phyloP scores from a whole-genome alignment of 2,113 vertebrate species.

The Notechis scutatus region DNA sequence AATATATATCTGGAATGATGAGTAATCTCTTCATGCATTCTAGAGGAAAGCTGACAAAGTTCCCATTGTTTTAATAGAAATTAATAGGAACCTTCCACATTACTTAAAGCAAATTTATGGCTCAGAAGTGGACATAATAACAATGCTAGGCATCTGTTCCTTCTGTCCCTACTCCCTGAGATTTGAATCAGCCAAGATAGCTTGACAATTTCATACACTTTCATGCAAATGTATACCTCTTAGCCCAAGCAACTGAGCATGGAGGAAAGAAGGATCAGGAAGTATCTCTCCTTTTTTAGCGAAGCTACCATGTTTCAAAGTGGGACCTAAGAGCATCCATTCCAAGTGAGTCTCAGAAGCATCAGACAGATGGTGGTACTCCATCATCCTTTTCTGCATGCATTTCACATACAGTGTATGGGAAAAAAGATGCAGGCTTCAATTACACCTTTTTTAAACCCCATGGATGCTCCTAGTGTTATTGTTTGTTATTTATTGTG shows the following conservation, averaged over 20 bases:
- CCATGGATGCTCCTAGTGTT: background rate
- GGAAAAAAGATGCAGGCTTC: background rate
- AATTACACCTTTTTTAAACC: background rate
- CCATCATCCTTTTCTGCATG: background rate
- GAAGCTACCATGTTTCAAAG: background rate
- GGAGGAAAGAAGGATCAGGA: background rate
- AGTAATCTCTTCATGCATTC: background rate
- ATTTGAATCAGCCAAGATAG: background rate
- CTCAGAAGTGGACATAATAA: background rate
- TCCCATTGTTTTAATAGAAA: background rate
- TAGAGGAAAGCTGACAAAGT: background rate
- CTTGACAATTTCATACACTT: background rate
- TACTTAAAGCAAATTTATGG: background rate
- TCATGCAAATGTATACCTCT: background rate
- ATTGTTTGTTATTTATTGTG: background rate
- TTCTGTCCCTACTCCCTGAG: background rate
- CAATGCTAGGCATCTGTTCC: background rate
- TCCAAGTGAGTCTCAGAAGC: background rate
- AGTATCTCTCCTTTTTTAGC: background rate
- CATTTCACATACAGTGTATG: background rate
- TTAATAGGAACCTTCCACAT: background rate
- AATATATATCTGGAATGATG: background rate
- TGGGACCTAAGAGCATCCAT: background rate
- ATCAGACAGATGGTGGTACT: background rate
- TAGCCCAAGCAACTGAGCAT: background rate